A percentile compares a stretch with the other conserved stretches of the same genome.
These are phyloP conservation scores for Brenthis ino DNA, from an alignment of 2,888 invertebrate genomes.

Conservation along the genomic window DNA sequence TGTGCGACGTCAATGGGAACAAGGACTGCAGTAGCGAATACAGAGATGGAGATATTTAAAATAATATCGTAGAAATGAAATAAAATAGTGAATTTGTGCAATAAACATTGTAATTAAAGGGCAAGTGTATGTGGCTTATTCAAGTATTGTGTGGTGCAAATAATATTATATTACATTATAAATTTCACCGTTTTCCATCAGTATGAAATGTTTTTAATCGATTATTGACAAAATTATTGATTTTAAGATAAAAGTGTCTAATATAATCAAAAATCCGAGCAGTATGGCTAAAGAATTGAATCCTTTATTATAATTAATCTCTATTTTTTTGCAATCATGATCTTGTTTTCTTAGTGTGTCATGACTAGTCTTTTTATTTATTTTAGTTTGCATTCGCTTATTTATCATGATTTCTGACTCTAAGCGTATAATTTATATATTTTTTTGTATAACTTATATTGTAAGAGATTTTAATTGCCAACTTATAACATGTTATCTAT, in stretches of 20 bases:
- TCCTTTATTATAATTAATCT: neutral
- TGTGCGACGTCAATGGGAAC: constrained; percentile 38
- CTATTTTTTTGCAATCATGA: neutral
- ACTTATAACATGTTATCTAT: too few species aligned
- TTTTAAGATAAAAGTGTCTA: constrained; percentile 39
- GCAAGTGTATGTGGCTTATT: constrained; percentile 34
- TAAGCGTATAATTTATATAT: neutral
- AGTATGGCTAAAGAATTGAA: neutral
- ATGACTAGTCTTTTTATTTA: constrained; percentile 17
- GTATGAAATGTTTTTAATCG: constrained; percentile 44
- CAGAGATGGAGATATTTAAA: constrained; percentile 37
- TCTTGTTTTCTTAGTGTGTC: constrained; percentile 13
- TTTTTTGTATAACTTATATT: neutral
- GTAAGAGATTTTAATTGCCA: neutral
- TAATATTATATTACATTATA: constrained; percentile 19
- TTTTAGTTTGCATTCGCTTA: constrained; percentile 9
- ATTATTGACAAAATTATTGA: constrained; percentile 48
- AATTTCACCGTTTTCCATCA: constrained; percentile 28
- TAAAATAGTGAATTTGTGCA: constrained; percentile 33
- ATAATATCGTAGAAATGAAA: constrained; percentile 28
- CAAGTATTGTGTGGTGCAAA: constrained; percentile 10
- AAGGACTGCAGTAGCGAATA: constrained; percentile 38
- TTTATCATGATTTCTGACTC: constrained; percentile 11
- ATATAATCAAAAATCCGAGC: neutral
- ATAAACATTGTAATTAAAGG: constrained; percentile 22